Base-by-base conservation (phyloP, 2,888 invertebrate genomes). In the Litoditis marina region DNA sequence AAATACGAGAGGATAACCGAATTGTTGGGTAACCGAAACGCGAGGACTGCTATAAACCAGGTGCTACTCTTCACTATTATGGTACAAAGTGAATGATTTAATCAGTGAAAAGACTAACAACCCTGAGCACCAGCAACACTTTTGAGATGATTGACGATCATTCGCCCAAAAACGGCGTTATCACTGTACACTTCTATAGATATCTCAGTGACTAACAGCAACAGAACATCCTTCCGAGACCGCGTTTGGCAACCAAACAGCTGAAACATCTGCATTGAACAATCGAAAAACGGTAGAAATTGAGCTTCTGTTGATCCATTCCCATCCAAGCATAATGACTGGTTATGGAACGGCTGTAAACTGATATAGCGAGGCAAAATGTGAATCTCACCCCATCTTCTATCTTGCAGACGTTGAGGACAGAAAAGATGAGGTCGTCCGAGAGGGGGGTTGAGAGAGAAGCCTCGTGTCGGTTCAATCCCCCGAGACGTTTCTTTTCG, bases 141-240 rank as follows among this genome's bases (percentile, higher is more conserved):
- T n/a, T 59, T 50, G 22, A 59, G 28, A 27, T 51, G 50, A 30
- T 42, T 36, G 46, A 54, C 54, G 39, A 73, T 28, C 68, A 73
- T 68, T 39, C 70, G 39, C 34, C 70, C 70, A 34, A 73, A 66
- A 8, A 73, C 67, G 39, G 70, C 62, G 42, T 70, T 73, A 52
- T 73, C 73, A 25, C 70, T 71, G 55, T 65, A 65, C n/a, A 67
- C 65, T 46, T 73, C 71, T 11, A 73, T 62, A 0, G 56, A 36
- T 7, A 27, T 34, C 6, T 58, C 57, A 1, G 46, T 32, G 6
- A 69, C 13, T 0, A 58, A 55, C 19, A 73, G 47, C 31, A 74
- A 60, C 16, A 71, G 65, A 22, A 74, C 50, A 39, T 74, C 74
- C 28, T 73, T 74, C 25, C 71, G 61, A 0, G 73, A 74, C 2